phyloP scores from a whole-genome alignment of 1,140 invertebrate species.

The Hylyphantes graminicola region DNA sequence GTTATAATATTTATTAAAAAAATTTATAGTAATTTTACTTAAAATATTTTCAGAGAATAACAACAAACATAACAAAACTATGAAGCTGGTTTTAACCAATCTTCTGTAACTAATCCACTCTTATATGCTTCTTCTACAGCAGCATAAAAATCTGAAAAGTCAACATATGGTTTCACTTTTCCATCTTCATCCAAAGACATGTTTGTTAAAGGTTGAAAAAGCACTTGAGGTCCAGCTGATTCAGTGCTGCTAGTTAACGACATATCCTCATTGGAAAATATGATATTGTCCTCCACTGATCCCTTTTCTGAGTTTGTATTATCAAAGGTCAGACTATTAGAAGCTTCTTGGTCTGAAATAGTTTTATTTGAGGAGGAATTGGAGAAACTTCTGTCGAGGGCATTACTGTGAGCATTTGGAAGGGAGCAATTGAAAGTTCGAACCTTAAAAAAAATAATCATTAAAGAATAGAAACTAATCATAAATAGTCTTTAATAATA shows the following conservation, averaged over 20 bases:
- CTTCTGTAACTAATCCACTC: constrained; percentile 61
- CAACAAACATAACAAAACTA: not conserved
- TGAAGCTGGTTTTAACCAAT: constrained; percentile 27
- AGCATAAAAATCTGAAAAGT: constrained; percentile 84
- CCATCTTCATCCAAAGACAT: constrained; percentile 72
- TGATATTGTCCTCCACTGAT: not conserved
- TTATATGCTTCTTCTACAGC: constrained; percentile 75
- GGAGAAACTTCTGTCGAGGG: not conserved
- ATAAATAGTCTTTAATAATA: constrained; percentile 18
- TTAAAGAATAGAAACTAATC: not conserved
- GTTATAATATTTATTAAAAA: no score
- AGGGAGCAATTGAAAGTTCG: constrained; percentile 87
- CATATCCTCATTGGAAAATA: constrained; percentile 17
- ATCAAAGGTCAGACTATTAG: not conserved
- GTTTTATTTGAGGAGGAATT: no score
- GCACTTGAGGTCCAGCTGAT: constrained; percentile 33
- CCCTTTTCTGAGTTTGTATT: constrained; percentile 22
- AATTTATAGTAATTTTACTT: no score
- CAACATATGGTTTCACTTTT: constrained; percentile 83
- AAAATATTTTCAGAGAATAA: no score
- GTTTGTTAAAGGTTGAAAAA: constrained; percentile 46
- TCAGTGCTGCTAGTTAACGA: constrained; percentile 63
- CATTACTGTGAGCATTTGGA: constrained; percentile 71
- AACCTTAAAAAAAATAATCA: constrained; percentile 67
- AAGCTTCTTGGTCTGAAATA: no score